phyloP scores from a whole-genome alignment of 2,113 vertebrate species.

The Oncorhynchus nerka region DNA sequence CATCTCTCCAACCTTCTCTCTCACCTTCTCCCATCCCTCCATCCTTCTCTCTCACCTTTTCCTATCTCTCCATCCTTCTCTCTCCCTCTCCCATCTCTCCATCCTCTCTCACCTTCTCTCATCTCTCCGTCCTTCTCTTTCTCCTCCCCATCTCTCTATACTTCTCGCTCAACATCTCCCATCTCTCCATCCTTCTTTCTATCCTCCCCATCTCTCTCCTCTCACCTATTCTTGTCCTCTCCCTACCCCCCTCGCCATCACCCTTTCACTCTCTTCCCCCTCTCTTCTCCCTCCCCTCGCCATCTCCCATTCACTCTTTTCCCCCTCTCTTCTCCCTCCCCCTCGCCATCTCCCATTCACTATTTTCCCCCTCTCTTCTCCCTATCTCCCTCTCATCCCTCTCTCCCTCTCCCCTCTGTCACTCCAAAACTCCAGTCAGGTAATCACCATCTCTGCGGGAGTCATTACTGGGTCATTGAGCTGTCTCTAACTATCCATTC shows the following conservation, averaged over 20 bases:
- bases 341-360: neutral
- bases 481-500: neutral
- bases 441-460: neutral
- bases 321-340: neutral
- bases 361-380: neutral
- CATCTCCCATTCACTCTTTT: neutral
- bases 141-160: neutral
- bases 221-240: neutral
- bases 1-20: neutral
- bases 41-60: neutral
- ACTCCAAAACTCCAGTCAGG: neutral
- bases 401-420: neutral
- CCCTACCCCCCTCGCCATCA: neutral
- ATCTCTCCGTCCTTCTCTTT: neutral
- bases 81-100: neutral
- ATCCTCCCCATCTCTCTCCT: neutral
- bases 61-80: neutral
- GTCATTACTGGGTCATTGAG: neutral
- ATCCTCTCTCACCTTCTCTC: neutral
- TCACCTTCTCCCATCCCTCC: neutral
- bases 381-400: neutral
- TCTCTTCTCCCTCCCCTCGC: neutral
- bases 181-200: neutral
- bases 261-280: neutral
- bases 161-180: neutral